Conservation (phyloP, 2,797 vertebrate genomes). For the Chloroceryle inda region DNA sequence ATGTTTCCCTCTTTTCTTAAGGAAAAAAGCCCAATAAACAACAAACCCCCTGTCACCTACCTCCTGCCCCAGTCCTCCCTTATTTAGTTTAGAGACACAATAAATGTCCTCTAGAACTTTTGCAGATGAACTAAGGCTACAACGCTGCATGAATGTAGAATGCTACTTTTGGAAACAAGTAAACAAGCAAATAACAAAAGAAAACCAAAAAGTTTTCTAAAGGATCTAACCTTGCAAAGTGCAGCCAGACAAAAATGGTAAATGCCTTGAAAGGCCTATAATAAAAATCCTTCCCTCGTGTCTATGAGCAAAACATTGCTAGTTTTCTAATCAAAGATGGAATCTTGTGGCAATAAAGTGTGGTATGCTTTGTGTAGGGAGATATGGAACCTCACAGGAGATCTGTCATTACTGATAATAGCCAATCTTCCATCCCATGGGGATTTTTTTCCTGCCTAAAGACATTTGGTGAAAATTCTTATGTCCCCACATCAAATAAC, state of each 20-base stretch:
- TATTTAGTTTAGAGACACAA: neutral
- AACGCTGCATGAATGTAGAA: neutral
- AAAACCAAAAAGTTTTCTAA: neutral
- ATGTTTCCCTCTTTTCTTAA: neutral
- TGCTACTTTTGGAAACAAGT: neutral
- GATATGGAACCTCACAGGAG: neutral
- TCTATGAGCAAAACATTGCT: neutral
- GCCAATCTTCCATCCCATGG: neutral
- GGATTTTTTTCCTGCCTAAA: neutral
- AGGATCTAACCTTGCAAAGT: neutral
- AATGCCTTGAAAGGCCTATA: neutral
- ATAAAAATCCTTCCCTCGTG: neutral
- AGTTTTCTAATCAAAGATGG: slow-evolving; percentile 12
- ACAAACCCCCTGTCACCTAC: neutral
- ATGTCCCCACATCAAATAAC: neutral
- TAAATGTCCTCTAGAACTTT: neutral
- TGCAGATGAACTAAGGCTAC: neutral
- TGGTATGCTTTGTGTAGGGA: slow-evolving; percentile 23
- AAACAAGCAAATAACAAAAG: too few relatives aligned
- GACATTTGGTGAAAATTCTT: neutral
- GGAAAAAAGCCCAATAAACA: neutral
- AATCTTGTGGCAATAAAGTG: slow-evolving; percentile 20
- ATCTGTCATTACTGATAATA: neutral
- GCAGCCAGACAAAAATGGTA: neutral
- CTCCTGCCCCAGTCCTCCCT: neutral